Evolutionary conservation across 2,113 vertebrate genomes (phyloP).

Genomic region (Erinaceus europaeus): DNA sequence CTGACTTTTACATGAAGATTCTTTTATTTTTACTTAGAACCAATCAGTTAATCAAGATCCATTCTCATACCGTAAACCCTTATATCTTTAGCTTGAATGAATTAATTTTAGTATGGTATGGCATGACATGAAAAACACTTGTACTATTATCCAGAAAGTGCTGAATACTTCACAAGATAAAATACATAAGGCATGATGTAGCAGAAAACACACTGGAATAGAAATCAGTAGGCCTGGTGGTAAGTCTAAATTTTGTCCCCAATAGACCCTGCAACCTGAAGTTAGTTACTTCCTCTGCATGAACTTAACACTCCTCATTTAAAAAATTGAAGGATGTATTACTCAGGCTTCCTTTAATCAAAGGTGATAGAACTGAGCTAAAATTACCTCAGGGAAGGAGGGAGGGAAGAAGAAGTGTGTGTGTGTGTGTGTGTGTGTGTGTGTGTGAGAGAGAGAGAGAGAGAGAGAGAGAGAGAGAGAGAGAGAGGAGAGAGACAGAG

Average conservation of each 20-base stretch:
- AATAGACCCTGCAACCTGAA: not conserved
- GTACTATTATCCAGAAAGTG: not conserved
- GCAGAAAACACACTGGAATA: not conserved
- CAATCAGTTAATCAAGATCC: not conserved
- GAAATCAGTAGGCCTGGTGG: not conserved
- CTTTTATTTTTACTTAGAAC: not conserved
- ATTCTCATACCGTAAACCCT: not conserved
- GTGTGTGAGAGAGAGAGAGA: no score
- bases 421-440: no score
- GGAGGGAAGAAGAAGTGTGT: no score
- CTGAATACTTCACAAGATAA: not conserved
- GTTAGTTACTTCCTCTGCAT: not conserved
- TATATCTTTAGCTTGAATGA: conserved; percentile 4
- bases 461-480: no score
- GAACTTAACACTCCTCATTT: not conserved
- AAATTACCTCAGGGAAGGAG: not conserved
- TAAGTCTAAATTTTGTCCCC: not conserved
- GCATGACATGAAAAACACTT: not conserved
- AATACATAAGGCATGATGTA: not conserved
- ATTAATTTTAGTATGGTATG: not conserved
- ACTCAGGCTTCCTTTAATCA: not conserved
- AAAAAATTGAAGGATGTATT: not conserved
- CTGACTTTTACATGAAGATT: not conserved
- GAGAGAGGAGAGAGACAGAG: not conserved
- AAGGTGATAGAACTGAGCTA: not conserved